Base-by-base conservation (phyloP, 2,797 vertebrate species). In the Macropus fuliginosus region DNA sequence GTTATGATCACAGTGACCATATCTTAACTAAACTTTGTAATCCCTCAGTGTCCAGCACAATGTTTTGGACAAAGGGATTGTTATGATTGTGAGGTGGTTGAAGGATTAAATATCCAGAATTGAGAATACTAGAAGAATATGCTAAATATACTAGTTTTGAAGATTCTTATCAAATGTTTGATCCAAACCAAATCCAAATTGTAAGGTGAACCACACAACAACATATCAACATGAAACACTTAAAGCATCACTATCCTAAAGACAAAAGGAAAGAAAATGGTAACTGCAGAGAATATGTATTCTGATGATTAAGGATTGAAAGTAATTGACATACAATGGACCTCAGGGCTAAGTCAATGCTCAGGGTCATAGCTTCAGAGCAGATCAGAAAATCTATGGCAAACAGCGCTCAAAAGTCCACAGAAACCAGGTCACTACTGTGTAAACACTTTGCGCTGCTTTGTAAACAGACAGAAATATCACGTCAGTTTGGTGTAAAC, bases 391-490 rank as follows among this genome's bases (percentile, higher is more conserved):
- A 92, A 3, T 0, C 27, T 91, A 34, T 46, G 95, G 0, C 91
- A 97, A 98, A 98, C 57, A 50, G 0, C 9, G 5, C 1, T 1
- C 94, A 40, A 56, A 96, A 94, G 89, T 93, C 91, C 92, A 50
- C 56, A 91, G 95, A 96, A 98, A 97, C 95, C 97, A 98, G 98
- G 96, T 91, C 97, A 95, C 96, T 93, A 31, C 93, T 97, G 94
- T 96, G 94, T 98, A 98, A 98, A 98, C 97, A 96, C 93, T 96
- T 40, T 11, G 96, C 97, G 94, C 50, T 4, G 0, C 96, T 98
- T 95, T 97, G 96, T 98, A 98, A 98, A 98, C 97, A 98, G 95
- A 90, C 96, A 97, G 96, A 97, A 98, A 97, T 93, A 96, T 96
- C 92, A 97, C 97, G 97, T 89, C 55, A 16, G 92, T 93, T 96